Percentiles rank a stretch among this genome's conserved stretches.
Conservation (phyloP, 1,140 invertebrate genomes). For the Capitella teleta region DNA sequence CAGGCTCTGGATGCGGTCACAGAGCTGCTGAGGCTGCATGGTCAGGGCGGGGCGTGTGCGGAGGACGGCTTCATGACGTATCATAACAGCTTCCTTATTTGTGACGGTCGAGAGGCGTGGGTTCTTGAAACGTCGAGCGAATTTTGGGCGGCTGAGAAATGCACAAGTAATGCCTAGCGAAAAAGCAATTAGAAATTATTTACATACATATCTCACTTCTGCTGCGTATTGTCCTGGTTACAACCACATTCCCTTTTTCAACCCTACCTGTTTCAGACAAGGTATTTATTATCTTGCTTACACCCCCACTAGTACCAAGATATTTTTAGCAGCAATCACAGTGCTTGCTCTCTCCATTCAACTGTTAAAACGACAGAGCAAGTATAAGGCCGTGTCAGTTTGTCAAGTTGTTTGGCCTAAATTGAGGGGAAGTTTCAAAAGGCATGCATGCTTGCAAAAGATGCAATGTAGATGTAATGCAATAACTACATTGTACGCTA, state of each 20-base stretch:
- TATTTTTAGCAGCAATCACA: too few species aligned
- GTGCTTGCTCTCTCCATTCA: too few species aligned
- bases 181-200: too few species aligned
- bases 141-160: constrained; percentile 53
- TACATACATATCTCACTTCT: neutral
- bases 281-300: neutral
- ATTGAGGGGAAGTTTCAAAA: too few species aligned
- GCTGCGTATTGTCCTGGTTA: neutral
- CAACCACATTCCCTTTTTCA: neutral
- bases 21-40: constrained; percentile 52
- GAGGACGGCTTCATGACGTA: constrained; percentile 43
- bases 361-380: too few species aligned
- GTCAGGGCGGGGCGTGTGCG: constrained; percentile 56
- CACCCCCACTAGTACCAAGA: too few species aligned
- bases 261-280: neutral
- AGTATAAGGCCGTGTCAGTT: too few species aligned
- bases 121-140: constrained; percentile 62
- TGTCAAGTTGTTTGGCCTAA: too few species aligned
- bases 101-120: constrained; percentile 57
- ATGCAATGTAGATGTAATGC: too few species aligned
- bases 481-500: too few species aligned
- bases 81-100: constrained; percentile 57
- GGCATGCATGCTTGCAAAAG: too few species aligned
- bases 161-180: constrained; percentile 2
- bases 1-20: constrained; percentile 57